Evolutionary conservation across 2,113 vertebrate species (phyloP).

Genomic region (Vulpes vulpes): DNA sequence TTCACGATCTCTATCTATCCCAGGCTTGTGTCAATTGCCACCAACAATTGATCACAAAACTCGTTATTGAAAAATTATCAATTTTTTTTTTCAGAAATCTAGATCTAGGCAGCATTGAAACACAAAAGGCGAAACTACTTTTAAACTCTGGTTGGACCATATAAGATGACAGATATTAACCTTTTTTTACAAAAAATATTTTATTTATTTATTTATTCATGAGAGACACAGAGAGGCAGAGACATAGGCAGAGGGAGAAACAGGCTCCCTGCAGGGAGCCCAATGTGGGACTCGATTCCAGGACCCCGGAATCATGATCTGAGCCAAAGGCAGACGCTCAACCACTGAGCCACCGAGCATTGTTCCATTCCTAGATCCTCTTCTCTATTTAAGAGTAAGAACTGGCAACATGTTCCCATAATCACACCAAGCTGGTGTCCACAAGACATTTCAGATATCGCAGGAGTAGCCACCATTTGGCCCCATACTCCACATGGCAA

Average conservation of each 20-base stretch:
- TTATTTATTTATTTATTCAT: too few relatives aligned
- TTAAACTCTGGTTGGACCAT: neutral
- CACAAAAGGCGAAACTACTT: neutral
- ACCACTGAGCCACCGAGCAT: neutral
- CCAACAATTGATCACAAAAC: neutral
- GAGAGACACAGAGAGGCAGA: too few relatives aligned
- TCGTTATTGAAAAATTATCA: neutral
- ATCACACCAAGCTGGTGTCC: neutral
- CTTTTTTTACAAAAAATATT: too few relatives aligned
- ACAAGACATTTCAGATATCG: neutral
- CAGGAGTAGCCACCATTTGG: neutral
- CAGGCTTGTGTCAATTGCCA: neutral
- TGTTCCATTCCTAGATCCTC: neutral
- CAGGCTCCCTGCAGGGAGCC: too few relatives aligned
- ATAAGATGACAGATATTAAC: neutral
- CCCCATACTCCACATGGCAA: neutral
- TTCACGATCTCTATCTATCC: neutral
- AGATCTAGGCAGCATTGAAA: neutral
- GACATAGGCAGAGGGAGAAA: too few relatives aligned
- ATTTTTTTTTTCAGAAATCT: neutral
- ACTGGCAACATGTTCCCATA: neutral
- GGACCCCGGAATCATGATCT: too few relatives aligned
- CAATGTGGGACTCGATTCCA: too few relatives aligned
- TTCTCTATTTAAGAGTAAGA: neutral
- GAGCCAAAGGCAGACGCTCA: too few relatives aligned